phyloP scores from a whole-genome alignment of 2,797 vertebrate species.

The Amniataba percoides region DNA sequence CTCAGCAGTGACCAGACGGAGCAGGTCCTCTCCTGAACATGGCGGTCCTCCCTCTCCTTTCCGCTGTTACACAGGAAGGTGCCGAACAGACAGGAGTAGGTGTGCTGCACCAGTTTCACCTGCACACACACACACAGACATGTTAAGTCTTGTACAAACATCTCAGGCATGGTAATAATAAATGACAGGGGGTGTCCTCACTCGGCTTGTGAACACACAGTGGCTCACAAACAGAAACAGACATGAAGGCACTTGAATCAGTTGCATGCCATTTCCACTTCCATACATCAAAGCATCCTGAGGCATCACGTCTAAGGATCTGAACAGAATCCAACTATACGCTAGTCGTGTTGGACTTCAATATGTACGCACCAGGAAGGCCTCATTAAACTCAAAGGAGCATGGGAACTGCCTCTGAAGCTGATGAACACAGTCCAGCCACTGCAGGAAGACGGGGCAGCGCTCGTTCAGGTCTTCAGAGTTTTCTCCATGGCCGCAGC shows the following conservation, averaged over 20 bases:
- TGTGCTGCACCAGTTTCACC: slow-evolving; percentile 99
- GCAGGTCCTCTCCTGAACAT: slow-evolving; percentile 95
- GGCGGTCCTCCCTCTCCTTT: slow-evolving; percentile 95
- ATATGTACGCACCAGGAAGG: slow-evolving; percentile 91
- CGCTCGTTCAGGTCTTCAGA: slow-evolving; percentile 97
- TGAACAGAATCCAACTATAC: neutral
- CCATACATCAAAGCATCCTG: neutral
- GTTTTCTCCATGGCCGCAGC: slow-evolving; percentile 97
- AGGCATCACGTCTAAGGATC: slow-evolving; percentile 10
- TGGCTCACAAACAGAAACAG: slow-evolving; percentile 3
- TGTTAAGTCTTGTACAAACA: slow-evolving; percentile 39
- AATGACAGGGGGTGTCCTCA: neutral
- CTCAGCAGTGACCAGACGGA: slow-evolving; percentile 97
- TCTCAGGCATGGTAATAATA: slow-evolving; percentile 27
- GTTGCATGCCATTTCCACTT: neutral
- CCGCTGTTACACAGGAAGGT: slow-evolving; percentile 99
- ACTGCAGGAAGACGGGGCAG: slow-evolving; percentile 98
- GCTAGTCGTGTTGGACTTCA: neutral
- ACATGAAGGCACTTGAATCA: neutral
- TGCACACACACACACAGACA: slow-evolving; percentile 65
- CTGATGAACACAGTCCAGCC: slow-evolving; percentile 98
- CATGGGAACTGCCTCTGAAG: slow-evolving; percentile 99
- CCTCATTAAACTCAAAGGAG: slow-evolving; percentile 99
- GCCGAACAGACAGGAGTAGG: slow-evolving; percentile 98
- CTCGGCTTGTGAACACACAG: neutral